These are phyloP conservation scores for Hecatera dysodea DNA, from an alignment of 2,888 invertebrate genomes.

Conservation along the genomic window DNA sequence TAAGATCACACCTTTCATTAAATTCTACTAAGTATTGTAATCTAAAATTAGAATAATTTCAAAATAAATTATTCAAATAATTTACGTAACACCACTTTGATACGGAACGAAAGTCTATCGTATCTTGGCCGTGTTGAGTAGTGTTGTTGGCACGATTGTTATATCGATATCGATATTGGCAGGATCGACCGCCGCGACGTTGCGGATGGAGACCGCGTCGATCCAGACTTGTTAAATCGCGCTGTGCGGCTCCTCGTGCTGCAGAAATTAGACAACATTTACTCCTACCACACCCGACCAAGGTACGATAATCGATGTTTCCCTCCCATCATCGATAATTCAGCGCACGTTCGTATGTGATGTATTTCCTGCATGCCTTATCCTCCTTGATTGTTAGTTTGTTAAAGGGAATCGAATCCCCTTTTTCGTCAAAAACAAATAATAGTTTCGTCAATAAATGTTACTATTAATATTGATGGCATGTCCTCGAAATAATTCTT, in stretches of 20 bases:
- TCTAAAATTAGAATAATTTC: constrained; percentile 17
- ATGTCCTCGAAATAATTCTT: constrained; percentile 36
- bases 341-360: constrained; percentile 72
- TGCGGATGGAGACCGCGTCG: constrained; percentile 83
- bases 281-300: constrained; percentile 91
- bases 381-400: constrained; percentile 61
- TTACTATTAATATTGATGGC: constrained; percentile 48
- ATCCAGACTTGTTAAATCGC: constrained; percentile 89
- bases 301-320: constrained; percentile 90
- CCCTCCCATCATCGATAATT: constrained; percentile 72
- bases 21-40: background rate
- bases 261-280: constrained; percentile 91
- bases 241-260: constrained; percentile 90
- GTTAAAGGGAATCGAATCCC: constrained; percentile 26
- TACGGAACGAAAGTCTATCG: constrained; percentile 68
- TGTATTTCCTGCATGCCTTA: constrained; percentile 74
- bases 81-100: constrained; percentile 46
- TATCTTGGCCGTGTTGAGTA: constrained; percentile 83
- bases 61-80: constrained; percentile 8
- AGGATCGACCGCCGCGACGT: constrained; percentile 90
- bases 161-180: constrained; percentile 88
- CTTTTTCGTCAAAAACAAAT: constrained; percentile 30
- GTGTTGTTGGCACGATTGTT: constrained; percentile 78
- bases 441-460: constrained; percentile 41
- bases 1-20: background rate